A percentile compares a stretch with the other conserved stretches of the same genome.
Evolutionary conservation across 1,140 invertebrate genomes (phyloP).

Genomic region (Dolichoris vasculosae): DNA sequence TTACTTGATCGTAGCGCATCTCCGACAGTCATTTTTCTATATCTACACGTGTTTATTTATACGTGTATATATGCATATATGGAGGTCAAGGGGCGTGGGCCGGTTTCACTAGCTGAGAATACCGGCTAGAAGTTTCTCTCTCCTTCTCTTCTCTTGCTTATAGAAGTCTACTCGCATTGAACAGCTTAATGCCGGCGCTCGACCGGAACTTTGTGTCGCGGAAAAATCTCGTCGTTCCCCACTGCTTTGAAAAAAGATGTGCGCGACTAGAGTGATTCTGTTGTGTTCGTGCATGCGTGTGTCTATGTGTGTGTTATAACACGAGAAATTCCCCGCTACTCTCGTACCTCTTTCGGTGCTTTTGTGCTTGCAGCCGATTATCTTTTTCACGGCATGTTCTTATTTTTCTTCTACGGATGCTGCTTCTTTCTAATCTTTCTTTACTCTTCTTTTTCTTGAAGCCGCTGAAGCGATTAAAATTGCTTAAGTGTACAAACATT

Average conservation of each 20-base stretch:
- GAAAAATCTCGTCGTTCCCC: constrained; percentile 33
- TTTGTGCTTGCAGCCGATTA: constrained; percentile 7
- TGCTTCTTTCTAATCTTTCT: not conserved
- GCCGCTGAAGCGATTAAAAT: not conserved
- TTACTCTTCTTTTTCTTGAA: too few species aligned
- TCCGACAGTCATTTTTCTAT: not conserved
- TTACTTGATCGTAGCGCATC: too few species aligned
- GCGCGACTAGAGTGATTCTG: not conserved
- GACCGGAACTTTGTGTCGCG: constrained; percentile 2
- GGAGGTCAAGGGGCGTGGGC: constrained; percentile 47
- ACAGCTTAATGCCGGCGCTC: constrained; percentile 20
- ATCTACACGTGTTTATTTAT: not conserved
- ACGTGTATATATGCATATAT: constrained; percentile 11
- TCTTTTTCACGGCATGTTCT: not conserved
- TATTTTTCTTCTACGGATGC: not conserved
- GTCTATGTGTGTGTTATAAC: too few species aligned
- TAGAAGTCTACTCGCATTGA: constrained; percentile 32
- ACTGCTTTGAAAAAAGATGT: not conserved
- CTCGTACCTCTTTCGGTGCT: not conserved
- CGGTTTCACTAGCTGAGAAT: not conserved
- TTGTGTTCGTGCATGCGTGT: too few species aligned
- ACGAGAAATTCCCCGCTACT: too few species aligned
- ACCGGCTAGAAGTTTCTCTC: not conserved
- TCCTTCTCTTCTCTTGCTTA: not conserved
- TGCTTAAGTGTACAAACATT: constrained; percentile 2